These are phyloP conservation scores for Sinohyriopsis cumingii DNA, from an alignment of 2,888 invertebrate species.

Conservation along the genomic window DNA sequence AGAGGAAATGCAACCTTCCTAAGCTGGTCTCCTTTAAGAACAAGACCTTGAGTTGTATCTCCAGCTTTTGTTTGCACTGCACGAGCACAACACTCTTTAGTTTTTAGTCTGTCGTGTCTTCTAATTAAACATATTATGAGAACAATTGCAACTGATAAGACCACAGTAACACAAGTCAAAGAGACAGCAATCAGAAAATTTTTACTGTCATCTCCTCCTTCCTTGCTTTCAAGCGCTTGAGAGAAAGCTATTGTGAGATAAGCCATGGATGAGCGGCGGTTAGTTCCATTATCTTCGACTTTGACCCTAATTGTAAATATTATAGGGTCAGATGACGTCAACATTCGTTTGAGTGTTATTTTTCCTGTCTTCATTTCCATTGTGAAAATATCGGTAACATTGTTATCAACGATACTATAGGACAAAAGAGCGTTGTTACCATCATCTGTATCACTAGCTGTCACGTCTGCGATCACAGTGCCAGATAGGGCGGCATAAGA, in stretches of 20 bases:
- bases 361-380: slow-evolving; percentile 27
- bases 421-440: slow-evolving; percentile 39
- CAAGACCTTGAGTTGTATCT: too few species aligned
- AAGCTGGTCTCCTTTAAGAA: too few species aligned
- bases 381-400: slow-evolving; percentile 22
- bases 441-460: slow-evolving; percentile 44
- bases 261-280: slow-evolving; percentile 11
- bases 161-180: slow-evolving; percentile 35
- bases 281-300: slow-evolving; percentile 25
- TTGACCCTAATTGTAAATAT: slow-evolving; percentile 18
- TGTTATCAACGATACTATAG: slow-evolving; percentile 27
- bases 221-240: slow-evolving; percentile 5
- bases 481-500: slow-evolving; percentile 39
- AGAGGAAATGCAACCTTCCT: too few species aligned
- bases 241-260: slow-evolving; percentile 22
- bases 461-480: slow-evolving; percentile 32
- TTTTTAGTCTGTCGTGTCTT: slow-evolving; percentile 19
- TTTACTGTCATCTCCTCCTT: slow-evolving; percentile 8
- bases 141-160: slow-evolving; percentile 34
- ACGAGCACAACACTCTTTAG: too few species aligned
- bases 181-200: slow-evolving; percentile 34
- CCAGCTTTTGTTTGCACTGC: too few species aligned
- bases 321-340: slow-evolving; percentile 17
- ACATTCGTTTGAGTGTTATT: slow-evolving; percentile 21
- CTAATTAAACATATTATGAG: slow-evolving; percentile 35